These are phyloP conservation scores for Geotrypetes seraphini DNA, from an alignment of 2,797 vertebrate species.

Conservation along the genomic window DNA sequence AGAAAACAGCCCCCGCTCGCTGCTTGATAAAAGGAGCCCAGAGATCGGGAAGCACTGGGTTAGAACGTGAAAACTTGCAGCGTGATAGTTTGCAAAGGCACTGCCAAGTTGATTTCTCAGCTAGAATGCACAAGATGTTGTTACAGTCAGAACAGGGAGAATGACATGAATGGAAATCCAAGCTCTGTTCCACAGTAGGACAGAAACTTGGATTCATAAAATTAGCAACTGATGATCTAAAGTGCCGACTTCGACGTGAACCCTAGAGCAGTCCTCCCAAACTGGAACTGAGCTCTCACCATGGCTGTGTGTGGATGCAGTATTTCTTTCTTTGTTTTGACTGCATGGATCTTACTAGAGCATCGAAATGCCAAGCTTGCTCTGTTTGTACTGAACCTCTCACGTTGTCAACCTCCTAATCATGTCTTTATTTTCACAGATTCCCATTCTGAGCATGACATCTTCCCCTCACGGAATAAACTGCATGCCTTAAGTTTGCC, in stretches of 20 bases:
- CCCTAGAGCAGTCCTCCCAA: too few species aligned
- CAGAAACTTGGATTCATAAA: not conserved
- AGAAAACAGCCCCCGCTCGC: too few species aligned
- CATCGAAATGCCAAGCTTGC: constrained; percentile 14
- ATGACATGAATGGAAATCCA: too few species aligned
- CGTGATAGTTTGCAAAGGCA: too few species aligned
- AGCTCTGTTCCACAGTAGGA: not conserved
- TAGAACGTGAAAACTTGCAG: too few species aligned
- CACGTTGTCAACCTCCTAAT: constrained; percentile 36
- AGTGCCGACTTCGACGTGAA: too few species aligned
- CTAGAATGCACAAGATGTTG: too few species aligned
- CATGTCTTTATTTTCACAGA: constrained; percentile 55
- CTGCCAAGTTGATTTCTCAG: too few species aligned
- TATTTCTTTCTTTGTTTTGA: constrained; percentile 7
- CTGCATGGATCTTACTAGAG: constrained; percentile 22
- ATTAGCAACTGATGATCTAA: not conserved
- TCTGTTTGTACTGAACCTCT: constrained; percentile 29
- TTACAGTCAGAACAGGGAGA: too few species aligned
- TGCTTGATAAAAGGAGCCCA: too few species aligned
- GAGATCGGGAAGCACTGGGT: too few species aligned
- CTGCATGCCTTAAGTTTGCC: constrained; percentile 74
- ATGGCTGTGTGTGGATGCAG: constrained; percentile 1
- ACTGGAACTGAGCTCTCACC: constrained; percentile 6
- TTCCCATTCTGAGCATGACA: constrained; percentile 75
- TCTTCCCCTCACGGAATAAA: constrained; percentile 68